Evolutionary conservation across 2,888 invertebrate species (phyloP).

Genomic region (Phengaris arion): DNA sequence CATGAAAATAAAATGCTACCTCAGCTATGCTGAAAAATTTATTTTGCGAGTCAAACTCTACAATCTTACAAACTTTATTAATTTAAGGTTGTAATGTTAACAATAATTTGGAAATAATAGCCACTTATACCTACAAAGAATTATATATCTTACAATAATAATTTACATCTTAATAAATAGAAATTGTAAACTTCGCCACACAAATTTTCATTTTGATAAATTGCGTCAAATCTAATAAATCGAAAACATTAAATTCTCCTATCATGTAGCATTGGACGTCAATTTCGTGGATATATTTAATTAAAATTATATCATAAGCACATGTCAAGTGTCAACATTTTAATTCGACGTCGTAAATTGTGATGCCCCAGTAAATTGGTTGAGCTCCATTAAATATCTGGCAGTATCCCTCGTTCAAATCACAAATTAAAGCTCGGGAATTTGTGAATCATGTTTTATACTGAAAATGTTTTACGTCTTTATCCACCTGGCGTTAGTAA

Average conservation of each 20-base stretch:
- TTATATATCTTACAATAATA: neutral
- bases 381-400: slow-evolving; percentile 37
- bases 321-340: slow-evolving; percentile 27
- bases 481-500: neutral
- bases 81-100: neutral
- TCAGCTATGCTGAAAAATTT: slow-evolving; percentile 62
- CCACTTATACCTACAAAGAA: neutral
- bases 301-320: slow-evolving; percentile 27
- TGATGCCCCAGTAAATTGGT: slow-evolving; percentile 29
- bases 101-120: slow-evolving; percentile 24
- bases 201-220: too few species aligned
- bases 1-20: slow-evolving; percentile 55
- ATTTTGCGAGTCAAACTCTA: slow-evolving; percentile 59
- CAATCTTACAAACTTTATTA: slow-evolving; percentile 25
- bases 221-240: neutral
- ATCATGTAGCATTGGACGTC: neutral
- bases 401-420: slow-evolving; percentile 34
- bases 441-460: neutral
- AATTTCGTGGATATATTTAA: slow-evolving; percentile 16
- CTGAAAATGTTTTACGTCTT: neutral
- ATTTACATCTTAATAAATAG: neutral
- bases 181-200: too few species aligned
- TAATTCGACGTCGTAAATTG: slow-evolving; percentile 23
- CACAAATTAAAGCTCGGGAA: slow-evolving; percentile 29
- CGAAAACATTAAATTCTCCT: neutral